A percentile compares a stretch with the other conserved stretches of the same genome.
Conservation (phyloP, 2,888 invertebrate genomes). For the Peribatodes rhomboidaria region DNA sequence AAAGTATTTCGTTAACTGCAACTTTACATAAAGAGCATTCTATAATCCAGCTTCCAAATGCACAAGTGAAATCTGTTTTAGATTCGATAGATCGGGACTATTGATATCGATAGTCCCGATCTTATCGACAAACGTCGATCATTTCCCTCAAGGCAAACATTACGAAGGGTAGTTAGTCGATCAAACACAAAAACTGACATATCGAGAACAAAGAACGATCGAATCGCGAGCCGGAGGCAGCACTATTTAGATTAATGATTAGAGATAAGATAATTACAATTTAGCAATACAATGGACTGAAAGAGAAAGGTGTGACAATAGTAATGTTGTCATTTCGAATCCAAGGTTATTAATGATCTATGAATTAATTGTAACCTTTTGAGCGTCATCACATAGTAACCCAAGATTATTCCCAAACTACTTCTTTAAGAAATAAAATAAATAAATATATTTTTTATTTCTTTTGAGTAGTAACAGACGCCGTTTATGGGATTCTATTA, state of each 20-base stretch:
- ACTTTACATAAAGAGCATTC: neutral
- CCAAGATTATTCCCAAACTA: too few relatives aligned
- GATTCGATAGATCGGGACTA: too few relatives aligned
- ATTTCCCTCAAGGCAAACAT: slow-evolving; percentile 24
- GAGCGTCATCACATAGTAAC: too few relatives aligned
- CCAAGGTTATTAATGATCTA: slow-evolving; percentile 35
- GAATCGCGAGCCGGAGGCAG: slow-evolving; percentile 17
- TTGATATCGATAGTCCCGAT: slow-evolving; percentile 15
- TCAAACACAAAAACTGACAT: slow-evolving; percentile 33
- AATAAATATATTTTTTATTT: too few relatives aligned
- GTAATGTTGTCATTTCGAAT: slow-evolving; percentile 32
- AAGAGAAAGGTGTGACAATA: slow-evolving; percentile 42
- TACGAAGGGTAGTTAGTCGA: slow-evolving; percentile 22
- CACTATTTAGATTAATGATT: slow-evolving; percentile 37
- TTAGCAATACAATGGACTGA: slow-evolving; percentile 38
- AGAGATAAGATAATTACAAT: slow-evolving; percentile 40
- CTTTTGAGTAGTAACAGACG: too few relatives aligned
- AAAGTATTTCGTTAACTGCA: too few relatives aligned
- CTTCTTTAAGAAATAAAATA: too few relatives aligned
- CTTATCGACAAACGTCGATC: slow-evolving; percentile 27
- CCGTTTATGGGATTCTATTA: too few relatives aligned
- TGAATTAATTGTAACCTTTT: slow-evolving; percentile 21
- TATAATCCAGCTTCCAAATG: neutral
- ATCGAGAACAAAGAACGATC: slow-evolving; percentile 26
- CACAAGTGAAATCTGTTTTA: slow-evolving; percentile 22